Base-by-base conservation (phyloP, 2,888 invertebrate genomes). In the Diabrotica balteata region DNA sequence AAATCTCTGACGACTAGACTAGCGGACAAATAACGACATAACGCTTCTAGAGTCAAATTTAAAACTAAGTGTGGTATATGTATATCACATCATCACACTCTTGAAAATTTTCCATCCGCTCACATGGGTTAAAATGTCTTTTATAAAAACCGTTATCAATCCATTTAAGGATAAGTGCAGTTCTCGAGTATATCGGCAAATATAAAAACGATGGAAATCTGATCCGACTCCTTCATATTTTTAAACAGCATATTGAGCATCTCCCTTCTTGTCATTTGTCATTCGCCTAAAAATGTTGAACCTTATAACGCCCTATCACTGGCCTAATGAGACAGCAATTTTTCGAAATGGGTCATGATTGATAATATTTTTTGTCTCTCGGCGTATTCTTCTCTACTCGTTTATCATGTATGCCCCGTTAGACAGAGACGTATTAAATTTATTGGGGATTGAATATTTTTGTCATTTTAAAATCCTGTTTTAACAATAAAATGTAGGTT, bases 261-360 rank as follows among this genome's bases (percentile, higher is more conserved):
- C 47, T 59, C n/a, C 8, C 42, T 44, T 7, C n/a, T 17, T 32
- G 47, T 59, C 47, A 61, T 61, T 52, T 45, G 51, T 61, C 61
- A 52, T 22, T 8, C 44, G 22, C n/a, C 7, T 52, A 46, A 61
- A 61, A 51, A 61, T 51, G 52, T 61, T 44, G 61, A 61, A 52
- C 61, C 61, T 44, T 61, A 8, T 32, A 32, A 32, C 61, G 61
- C 52, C 7, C 61, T 44, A 61, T 61, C 61, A 53, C 22, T 53
- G 61, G 61, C 10, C 53, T 61, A 61, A 61, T 61, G 61, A 52
- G 61, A 61, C 53, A 61, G 61, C 61, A 61, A 61, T 61, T 52
- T 61, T 61, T 61, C 45, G 52, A n/a, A 44, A 53, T 46, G 44
- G 53, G 46, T 11, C 17, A 52, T 44, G 61, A 61, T 61, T 51